Percentiles rank a stretch among this genome's conserved stretches.
phyloP scores from a whole-genome alignment of 2,797 vertebrate species.

The Nothura maculosa region DNA sequence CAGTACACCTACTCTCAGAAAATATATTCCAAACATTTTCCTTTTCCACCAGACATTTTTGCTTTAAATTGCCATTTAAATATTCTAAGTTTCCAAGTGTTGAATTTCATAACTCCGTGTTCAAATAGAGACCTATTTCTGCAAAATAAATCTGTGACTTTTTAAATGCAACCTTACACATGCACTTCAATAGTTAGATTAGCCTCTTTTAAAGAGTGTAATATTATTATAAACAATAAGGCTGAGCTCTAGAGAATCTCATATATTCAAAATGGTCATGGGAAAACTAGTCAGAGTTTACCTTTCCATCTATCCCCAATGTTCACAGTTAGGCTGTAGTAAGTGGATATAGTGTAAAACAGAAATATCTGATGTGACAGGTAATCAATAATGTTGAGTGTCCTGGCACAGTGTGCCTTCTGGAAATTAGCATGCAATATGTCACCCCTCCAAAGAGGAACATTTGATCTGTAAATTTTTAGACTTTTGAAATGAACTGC shows the following conservation, averaged over 20 bases:
- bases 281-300: neutral
- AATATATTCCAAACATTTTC: accelerated
- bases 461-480: neutral
- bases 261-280: neutral
- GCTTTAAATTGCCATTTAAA: neutral
- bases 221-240: neutral
- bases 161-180: neutral
- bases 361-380: neutral
- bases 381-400: accelerated
- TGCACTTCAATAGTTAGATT: neutral
- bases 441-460: neutral
- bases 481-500: neutral
- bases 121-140: neutral
- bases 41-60: neutral
- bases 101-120: neutral
- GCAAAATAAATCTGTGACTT: neutral
- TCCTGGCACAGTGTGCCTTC: neutral
- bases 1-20: neutral
- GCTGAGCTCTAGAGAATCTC: accelerated
- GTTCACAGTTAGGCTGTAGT: neutral
- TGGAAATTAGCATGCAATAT: neutral
- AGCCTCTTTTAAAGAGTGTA: accelerated
- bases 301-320: neutral
- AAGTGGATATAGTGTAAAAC: neutral
- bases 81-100: neutral